Evolutionary conservation across 1,140 invertebrate genomes (phyloP).

Genomic region (Amyelois transitella): DNA sequence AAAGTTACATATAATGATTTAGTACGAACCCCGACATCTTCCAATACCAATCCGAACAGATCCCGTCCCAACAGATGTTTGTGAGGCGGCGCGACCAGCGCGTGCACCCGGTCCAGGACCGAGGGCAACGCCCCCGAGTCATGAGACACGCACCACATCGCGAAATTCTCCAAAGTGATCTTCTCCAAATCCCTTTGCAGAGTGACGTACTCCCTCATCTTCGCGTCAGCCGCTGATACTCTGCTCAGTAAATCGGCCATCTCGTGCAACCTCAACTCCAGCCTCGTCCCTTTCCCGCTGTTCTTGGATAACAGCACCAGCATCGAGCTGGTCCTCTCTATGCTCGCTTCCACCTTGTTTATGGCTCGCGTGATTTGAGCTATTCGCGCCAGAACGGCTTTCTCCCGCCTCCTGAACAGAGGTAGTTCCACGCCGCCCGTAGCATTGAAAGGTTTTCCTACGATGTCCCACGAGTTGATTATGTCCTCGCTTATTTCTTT

Average conservation of each 20-base stretch:
- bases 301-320: slow-evolving; percentile 56
- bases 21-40: slow-evolving; percentile 72
- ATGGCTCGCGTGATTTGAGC: slow-evolving; percentile 64
- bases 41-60: slow-evolving; percentile 66
- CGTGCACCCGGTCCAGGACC: slow-evolving; percentile 80
- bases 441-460: slow-evolving; percentile 72
- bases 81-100: slow-evolving; percentile 71
- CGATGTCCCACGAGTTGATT: slow-evolving; percentile 77
- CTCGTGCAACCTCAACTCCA: slow-evolving; percentile 76
- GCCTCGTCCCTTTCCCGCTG: slow-evolving; percentile 54
- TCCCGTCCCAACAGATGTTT: slow-evolving; percentile 56
- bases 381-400: slow-evolving; percentile 70
- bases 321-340: slow-evolving; percentile 41
- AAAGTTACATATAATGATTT: neutral
- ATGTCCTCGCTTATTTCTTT: slow-evolving; percentile 76
- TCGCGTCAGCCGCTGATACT: slow-evolving; percentile 73
- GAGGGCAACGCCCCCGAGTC: slow-evolving; percentile 77
- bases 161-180: slow-evolving; percentile 81
- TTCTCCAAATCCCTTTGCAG: slow-evolving; percentile 75
- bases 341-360: slow-evolving; percentile 38
- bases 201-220: slow-evolving; percentile 75
- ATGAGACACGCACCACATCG: slow-evolving; percentile 78
- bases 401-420: slow-evolving; percentile 74
- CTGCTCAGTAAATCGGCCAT: slow-evolving; percentile 76
- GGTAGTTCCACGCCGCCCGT: slow-evolving; percentile 75